Percentiles rank a stretch among this genome's conserved stretches.
These are phyloP conservation scores for Uromys caudimaculatus DNA, from an alignment of 2,797 vertebrate genomes.

Conservation along the genomic window DNA sequence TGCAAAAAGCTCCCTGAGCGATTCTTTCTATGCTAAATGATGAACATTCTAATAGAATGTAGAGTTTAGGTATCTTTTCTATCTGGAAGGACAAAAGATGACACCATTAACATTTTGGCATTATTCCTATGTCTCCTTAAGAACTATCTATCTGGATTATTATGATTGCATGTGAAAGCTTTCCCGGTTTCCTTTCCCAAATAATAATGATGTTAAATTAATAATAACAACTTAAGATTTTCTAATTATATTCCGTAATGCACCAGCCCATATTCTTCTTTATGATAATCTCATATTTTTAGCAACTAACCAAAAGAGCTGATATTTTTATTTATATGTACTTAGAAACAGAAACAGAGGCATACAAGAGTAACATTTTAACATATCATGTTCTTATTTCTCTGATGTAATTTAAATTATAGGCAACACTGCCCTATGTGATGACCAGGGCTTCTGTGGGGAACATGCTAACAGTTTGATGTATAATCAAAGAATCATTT, in stretches of 20 bases:
- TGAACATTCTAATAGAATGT: background rate
- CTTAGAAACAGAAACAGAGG: constrained; percentile 18
- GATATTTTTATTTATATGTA: background rate
- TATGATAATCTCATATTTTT: background rate
- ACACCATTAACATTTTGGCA: background rate
- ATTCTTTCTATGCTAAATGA: background rate
- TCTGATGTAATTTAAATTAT: background rate
- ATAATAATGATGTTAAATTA: background rate
- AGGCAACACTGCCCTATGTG: background rate
- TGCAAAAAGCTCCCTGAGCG: background rate
- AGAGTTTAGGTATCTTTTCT: constrained; percentile 13
- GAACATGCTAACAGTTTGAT: background rate
- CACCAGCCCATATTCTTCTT: background rate
- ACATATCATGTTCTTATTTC: background rate
- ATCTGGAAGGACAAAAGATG: background rate
- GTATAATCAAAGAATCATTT: constrained; percentile 15
- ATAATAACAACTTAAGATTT: background rate
- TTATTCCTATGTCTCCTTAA: constrained; percentile 13
- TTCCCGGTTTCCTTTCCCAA: background rate
- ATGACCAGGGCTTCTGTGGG: background rate
- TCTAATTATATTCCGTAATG: background rate
- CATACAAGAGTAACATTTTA: background rate
- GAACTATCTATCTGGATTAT: background rate
- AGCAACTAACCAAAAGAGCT: background rate
- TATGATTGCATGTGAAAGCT: constrained; percentile 9